Evolutionary conservation across 2,888 invertebrate genomes (phyloP), one percentile per base, ranked within the genome.

Genomic region (Lumbricus terrestris): DNA sequence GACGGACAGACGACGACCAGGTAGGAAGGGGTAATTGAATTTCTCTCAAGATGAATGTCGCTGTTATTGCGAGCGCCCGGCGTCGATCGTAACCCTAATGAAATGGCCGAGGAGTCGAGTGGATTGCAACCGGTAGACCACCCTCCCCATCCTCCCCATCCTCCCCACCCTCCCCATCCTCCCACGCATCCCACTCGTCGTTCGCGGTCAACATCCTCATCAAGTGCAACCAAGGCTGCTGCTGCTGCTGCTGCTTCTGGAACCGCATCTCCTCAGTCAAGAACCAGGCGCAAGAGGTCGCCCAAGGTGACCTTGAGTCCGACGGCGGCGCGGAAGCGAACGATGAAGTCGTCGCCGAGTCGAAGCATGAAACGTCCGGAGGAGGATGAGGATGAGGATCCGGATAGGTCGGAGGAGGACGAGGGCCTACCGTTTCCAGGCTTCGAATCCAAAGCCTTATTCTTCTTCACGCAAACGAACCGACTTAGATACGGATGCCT

Each of bases 401-500:
- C 69, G 29, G 69, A 69, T 11, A 69, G 69, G n/a, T 11, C 69
- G 8, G n/a, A 35, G 0, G 83, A 33, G 1, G 85, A 69, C 82
- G 82, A 35, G 34, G 37, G 40, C 4, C 54, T 89, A 0, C 89
- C 89, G 16, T 90, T 82, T 69, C 88, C 88, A n/a, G 90, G 89
- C 18, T 90, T 90, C 37, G 90, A 90, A 83, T 13, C 90, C 23
- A 88, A 82, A 82, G 54, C 90, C 37, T 40, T 90, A 38, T 90
- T 88, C 42, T 82, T 69, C 88, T 82, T 90, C 89, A 42, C 16
- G 15, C 90, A 90, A 47, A 89, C 82, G 38, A 40, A 88, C 34
- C 88, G 89, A 88, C 90, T 89, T 35, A 40, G 90, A n/a, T 54
- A 89, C 33, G 40, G 69, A 33, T 90, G 90, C 40, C 88, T 90